Base-by-base conservation (phyloP, 2,888 invertebrate genomes). In the Tupiocoris notatus region DNA sequence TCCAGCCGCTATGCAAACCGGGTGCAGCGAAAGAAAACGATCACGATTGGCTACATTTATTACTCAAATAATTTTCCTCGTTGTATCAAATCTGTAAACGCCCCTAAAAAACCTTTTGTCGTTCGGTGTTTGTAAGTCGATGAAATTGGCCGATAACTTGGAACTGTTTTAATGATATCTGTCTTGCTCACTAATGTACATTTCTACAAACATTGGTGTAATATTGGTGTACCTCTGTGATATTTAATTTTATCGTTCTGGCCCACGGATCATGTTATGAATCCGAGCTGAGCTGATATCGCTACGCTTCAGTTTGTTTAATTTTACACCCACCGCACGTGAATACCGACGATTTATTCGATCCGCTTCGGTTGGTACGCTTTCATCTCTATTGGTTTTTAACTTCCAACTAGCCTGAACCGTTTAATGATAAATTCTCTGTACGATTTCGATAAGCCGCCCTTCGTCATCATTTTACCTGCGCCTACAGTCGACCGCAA, bases 1-100 rank as follows among this genome's bases (percentile, higher is more conserved):
- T 84, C 92, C 92, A 77, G 92, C 92, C 21, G 92, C 92, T 9
- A 92, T 92, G 92, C 92, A 92, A 81, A 89, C 89, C 81, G 89
- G 89, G 76, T 62, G 61, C 17, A 62, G 61, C 62, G 24, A 59
- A 24, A 59, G 77, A 74, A 56, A 77, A 39, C 59, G 61, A 61
- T 22, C 71, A 25, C 61, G 62, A 25, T 62, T 61, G 71, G 61
- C 71, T 17, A 25, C 71, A 17, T 61, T 71, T 20, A 22, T 71
- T 61, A 71, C 71, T 2, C 71, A 71, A 12, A 22, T 71, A 62
- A 59, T 71, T 62, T 62, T 71, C 61, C 71, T 71, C 61, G 61
- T 71, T 25, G 71, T 71, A 61, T 61, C 71, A 39, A 62, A 62
- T 25, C 22, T 71, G 71, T 71, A 71, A 71, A 62, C n/a, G 22